Base-by-base conservation (phyloP, 2,113 vertebrate species). In the Accipiter cooperii region DNA sequence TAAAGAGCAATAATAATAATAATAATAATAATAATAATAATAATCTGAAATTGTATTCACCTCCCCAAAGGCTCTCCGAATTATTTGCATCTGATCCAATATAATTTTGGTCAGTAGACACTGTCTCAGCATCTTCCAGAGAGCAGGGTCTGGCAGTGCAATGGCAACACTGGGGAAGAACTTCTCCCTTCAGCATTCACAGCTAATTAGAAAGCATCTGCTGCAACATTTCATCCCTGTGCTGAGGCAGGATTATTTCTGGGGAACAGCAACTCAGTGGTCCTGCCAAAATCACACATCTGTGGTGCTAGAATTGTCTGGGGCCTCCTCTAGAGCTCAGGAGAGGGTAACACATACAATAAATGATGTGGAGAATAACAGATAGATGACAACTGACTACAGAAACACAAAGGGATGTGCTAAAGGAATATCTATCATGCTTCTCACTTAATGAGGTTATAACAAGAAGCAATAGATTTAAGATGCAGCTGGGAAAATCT, bases 381-480 rank as follows among this genome's bases (percentile, higher is more conserved):
- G 31, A 60, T 44, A 92, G 80, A 89, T 86, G 93, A 96, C 87
- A 95, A 89, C 49, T 42, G 71, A 76, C 49, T 82, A 28, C 10
- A 89, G 76, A 88, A 87, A 92, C 58, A 94, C 52, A 66, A 84
- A 94, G 65, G 33, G 79, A 87, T 89, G 64, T 94, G 57, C 57
- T 89, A 73, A 92, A 97, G 84, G 36, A 86, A 33, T 71, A 93
- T 89, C 55, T 74, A 58, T 92, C 77, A 84, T 58, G 28, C 29
- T 82, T 90, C 71, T 86, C 44, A 63, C 33, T 89, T 89, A 93
- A 87, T 57, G 80, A 95, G 52, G 40, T 77, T 84, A 47, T 77
- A 91, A 94, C 54, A 96, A 94, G 94, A 68, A 85, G 46, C 17
- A 86, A 88, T 4, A 24, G 47, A 93, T 95, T 95, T 95, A 95